Base-by-base conservation (phyloP, 2,113 vertebrate species). In the Nerophis ophidion region DNA sequence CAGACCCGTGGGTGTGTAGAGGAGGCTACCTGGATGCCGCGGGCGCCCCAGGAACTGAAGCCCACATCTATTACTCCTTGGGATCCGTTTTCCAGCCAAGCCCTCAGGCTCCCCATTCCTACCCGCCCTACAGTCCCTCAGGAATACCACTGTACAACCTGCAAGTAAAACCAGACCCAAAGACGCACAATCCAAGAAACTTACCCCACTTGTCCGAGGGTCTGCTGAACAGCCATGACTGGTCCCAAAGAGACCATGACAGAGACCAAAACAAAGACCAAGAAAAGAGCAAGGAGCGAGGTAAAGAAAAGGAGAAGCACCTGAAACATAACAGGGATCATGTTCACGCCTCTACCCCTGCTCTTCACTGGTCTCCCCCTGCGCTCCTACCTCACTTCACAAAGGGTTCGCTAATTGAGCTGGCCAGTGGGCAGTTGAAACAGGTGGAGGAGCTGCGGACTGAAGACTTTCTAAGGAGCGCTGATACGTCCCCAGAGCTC, bases 301-400 rank as follows among this genome's bases (percentile, higher is more conserved):
- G 71, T n/a, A 81, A 71, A 64, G 84, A 87, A 16, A 56, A 44
- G 35, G 58, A 60, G 15, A 47, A 36, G 33, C 45, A 48, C 46
- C 58, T 60, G 33, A 60, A 60, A 60, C 14, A 35, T 47, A 35
- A 38, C 45, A 48, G 46, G 46, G 46, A 48, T 16, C 58, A 63
- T 36, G 53, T 58, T 46, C 69, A 71, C 60, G 61, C 81, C 63
- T 77, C 85, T 47, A 60, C 78, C 49, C 70, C 80, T 1, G 73
- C 62, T 65, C 72, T 68, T 44, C 74, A 76, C 33, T 74, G 68
- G 35, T 81, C 86, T 50, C 76, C 88, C 61, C 83, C 83, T 34
- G 70, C 82, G 71, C 84, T 90, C 85, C 90, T 91, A 87, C 89
- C 91, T 89, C 89, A 91, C 86, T 92, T 92, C 81, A 84, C 84